A percentile compares a stretch with the other conserved stretches of the same genome.
These are phyloP conservation scores for Reticulitermes lucifugus DNA, from an alignment of 2,888 invertebrate genomes.

Conservation along the genomic window DNA sequence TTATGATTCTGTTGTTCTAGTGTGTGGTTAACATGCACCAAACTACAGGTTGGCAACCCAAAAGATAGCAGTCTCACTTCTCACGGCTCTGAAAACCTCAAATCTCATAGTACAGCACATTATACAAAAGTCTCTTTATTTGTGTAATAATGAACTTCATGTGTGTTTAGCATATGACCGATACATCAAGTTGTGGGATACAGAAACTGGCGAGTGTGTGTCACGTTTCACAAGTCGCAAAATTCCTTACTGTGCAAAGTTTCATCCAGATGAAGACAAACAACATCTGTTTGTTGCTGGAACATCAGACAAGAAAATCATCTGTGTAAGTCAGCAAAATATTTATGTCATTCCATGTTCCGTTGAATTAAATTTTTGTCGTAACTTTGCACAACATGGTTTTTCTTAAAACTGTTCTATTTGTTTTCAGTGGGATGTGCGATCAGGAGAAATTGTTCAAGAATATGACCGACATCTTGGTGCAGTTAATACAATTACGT, in stretches of 20 bases:
- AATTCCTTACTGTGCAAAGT: conserved; percentile 98
- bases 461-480: conserved; percentile 99
- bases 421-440: conserved; percentile 88
- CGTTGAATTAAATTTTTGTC: not conserved
- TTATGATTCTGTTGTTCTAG: too few relatives aligned
- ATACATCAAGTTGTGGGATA: conserved; percentile 99
- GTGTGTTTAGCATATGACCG: conserved; percentile 83
- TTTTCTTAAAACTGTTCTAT: not conserved
- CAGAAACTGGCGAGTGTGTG: conserved; percentile 91
- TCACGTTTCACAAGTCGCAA: conserved; percentile 94
- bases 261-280: conserved; percentile 96
- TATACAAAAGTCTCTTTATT: too few relatives aligned
- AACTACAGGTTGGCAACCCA: too few relatives aligned
- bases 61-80: too few relatives aligned
- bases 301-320: conserved; percentile 98
- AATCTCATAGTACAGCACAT: too few relatives aligned
- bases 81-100: too few relatives aligned
- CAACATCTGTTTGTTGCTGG: conserved; percentile 98
- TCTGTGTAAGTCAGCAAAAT: conserved; percentile 81
- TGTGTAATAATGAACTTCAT: too few relatives aligned
- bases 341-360: not conserved
- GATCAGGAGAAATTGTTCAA: conserved; percentile 95
- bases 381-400: not conserved
- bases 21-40: too few relatives aligned
- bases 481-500: conserved; percentile 98